Evolutionary conservation across 2,113 vertebrate species (phyloP).

Genomic region (Trematomus loennbergii): DNA sequence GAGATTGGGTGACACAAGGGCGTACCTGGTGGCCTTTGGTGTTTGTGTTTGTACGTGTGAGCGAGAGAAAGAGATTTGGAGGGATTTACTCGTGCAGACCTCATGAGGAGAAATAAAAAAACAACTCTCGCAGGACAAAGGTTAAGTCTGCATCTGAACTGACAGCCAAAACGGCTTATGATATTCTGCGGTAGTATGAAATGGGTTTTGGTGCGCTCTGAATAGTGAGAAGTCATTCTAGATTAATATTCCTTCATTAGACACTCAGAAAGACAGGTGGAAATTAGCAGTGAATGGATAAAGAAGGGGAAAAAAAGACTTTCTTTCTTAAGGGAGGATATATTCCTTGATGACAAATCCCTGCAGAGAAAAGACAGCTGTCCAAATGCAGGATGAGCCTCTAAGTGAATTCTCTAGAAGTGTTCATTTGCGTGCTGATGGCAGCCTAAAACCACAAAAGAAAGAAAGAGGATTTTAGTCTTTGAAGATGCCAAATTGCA

Average conservation of each 20-base stretch:
- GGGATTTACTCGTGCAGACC: constrained; percentile 71
- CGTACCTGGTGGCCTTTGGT: constrained; percentile 74
- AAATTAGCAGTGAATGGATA: constrained; percentile 67
- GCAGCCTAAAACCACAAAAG: constrained; percentile 53
- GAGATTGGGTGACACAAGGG: constrained; percentile 85
- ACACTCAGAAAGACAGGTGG: constrained; percentile 58
- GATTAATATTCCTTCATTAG: constrained; percentile 68
- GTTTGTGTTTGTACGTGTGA: constrained; percentile 45
- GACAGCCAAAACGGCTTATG: constrained; percentile 66
- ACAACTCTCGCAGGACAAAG: constrained; percentile 68
- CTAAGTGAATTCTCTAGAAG: constrained; percentile 60
- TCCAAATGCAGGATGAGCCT: constrained; percentile 73
- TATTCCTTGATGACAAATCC: constrained; percentile 72
- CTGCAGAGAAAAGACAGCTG: constrained; percentile 68
- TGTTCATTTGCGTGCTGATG: constrained; percentile 60
- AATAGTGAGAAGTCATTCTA: constrained; percentile 44
- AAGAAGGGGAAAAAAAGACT: constrained; percentile 32
- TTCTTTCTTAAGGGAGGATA: constrained; percentile 46
- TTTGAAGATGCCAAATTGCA: constrained; percentile 64
- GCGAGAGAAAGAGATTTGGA: constrained; percentile 46
- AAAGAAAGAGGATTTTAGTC: constrained; percentile 48
- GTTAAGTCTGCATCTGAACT: constrained; percentile 80
- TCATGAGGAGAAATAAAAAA: constrained; percentile 60
- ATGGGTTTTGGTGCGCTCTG: constrained; percentile 15
- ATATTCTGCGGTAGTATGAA: constrained; percentile 32